Base-by-base conservation (phyloP, 2,113 vertebrate genomes). In the Orycteropus afer region DNA sequence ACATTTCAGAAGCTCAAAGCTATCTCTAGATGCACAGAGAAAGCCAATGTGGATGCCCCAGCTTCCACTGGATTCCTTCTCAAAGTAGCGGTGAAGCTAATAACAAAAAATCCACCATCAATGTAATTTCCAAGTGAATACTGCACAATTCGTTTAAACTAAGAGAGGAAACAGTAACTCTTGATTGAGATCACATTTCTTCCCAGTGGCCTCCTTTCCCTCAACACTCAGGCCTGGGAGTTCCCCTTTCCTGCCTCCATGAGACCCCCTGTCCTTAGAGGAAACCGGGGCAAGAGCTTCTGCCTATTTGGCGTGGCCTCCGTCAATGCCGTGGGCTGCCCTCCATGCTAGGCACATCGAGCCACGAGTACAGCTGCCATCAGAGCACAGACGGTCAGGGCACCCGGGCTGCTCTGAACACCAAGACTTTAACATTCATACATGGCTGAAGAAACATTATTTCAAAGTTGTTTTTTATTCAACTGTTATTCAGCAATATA, bases 401-500 rank as follows among this genome's bases (percentile, higher is more conserved):
- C 61, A 34, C 82, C 65, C 34, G 4, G 53, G 45, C 89, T 40
- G 51, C 67, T n/a, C 32, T 0, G 40, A 55, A 37, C 74, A 77
- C 86, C 15, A 40, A 67, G 82, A 65, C 67, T 86, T 78, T 45
- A 86, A 74, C 83, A 91, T 85, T 95, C 79, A 98, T 34, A 87
- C 94, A 80, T 95, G 92, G 94, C 89, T 97, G 74, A 96, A 98
- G 96, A 97, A 97, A 94, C 63, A 96, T 99, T 99, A 99, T 98
- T 99, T 99, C 98, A 98, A 99, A 99, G 99, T 98, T 97, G 97
- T 98, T 99, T 98, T 99, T 99, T 98, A 99, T 99, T 99, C 98
- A 99, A 98, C 98, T 98, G 98, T 98, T 99, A 98, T 98, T 99
- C 97, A 98, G 98, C 98, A 99, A 99, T 99, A 99, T 99, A 99